phyloP scores from a whole-genome alignment of 2,797 vertebrate genomes.

The Syngnathus acus region DNA sequence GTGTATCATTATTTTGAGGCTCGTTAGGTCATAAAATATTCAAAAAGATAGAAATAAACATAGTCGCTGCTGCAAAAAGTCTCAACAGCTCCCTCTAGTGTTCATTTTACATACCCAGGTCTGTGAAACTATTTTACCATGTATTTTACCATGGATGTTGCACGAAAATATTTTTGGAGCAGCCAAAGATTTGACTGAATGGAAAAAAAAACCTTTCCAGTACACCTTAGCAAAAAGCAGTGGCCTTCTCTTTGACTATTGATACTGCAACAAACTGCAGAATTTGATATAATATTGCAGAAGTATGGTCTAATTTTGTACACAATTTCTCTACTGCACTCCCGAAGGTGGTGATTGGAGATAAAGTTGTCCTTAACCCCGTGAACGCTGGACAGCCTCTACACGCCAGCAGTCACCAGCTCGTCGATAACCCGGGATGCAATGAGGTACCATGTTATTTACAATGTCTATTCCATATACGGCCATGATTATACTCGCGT shows the following conservation, averaged over 20 bases:
- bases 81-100: slow-evolving; percentile 37
- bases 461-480: too few species aligned
- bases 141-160: background rate
- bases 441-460: slow-evolving; percentile 77
- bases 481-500: too few species aligned
- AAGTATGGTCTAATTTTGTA: background rate
- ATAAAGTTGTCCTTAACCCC: slow-evolving; percentile 97
- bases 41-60: background rate
- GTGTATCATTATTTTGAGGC: background rate
- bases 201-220: too few species aligned
- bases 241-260: background rate
- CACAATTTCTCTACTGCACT: background rate
- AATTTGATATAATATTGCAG: background rate
- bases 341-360: slow-evolving; percentile 93
- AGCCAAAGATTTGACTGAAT: too few species aligned
- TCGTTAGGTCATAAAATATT: background rate
- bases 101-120: background rate
- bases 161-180: background rate
- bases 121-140: too few species aligned
- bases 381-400: slow-evolving; percentile 97
- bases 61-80: background rate
- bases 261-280: background rate
- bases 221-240: background rate
- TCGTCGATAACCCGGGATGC: slow-evolving; percentile 95
- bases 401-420: slow-evolving; percentile 93